phyloP scores from a whole-genome alignment of 2,113 vertebrate species.

The Salvelinus fontinalis region DNA sequence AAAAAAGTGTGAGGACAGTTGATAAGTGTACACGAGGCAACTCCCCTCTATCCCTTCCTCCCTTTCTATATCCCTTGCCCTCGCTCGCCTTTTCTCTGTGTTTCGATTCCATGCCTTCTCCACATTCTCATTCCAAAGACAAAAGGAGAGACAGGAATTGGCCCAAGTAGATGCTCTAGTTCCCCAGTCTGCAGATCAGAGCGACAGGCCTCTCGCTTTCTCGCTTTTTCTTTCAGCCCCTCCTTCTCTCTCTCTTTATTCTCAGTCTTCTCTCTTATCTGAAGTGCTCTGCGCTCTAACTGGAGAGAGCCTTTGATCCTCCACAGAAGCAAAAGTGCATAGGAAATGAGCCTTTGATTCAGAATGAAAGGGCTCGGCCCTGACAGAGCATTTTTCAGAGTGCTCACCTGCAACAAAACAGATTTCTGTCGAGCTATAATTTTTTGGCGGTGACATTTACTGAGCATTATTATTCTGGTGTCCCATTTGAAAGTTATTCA shows the following conservation, averaged over 20 bases:
- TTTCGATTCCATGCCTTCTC: too few relatives aligned
- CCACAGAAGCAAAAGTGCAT: constrained; percentile 16
- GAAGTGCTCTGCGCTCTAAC: background rate
- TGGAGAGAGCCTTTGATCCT: constrained; percentile 18
- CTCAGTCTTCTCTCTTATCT: background rate
- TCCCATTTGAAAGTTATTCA: too few relatives aligned
- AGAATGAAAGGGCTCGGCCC: background rate
- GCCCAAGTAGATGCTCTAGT: too few relatives aligned
- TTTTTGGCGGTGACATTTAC: background rate
- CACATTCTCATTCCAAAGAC: too few relatives aligned
- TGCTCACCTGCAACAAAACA: background rate
- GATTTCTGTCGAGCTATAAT: background rate
- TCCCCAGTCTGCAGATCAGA: too few relatives aligned
- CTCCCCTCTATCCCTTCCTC: too few relatives aligned
- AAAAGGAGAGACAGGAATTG: too few relatives aligned
- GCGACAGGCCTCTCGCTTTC: background rate
- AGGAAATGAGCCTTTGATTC: constrained; percentile 6
- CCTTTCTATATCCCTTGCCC: too few relatives aligned
- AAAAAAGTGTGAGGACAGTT: too few relatives aligned
- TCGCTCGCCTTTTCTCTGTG: too few relatives aligned
- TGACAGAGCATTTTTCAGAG: background rate
- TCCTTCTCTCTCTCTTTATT: background rate
- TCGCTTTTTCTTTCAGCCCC: background rate
- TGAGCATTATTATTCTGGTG: background rate
- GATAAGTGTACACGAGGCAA: too few relatives aligned